These are phyloP conservation scores for Sycophaga agraensis DNA, from an alignment of 1,140 invertebrate genomes.

Conservation along the genomic window DNA sequence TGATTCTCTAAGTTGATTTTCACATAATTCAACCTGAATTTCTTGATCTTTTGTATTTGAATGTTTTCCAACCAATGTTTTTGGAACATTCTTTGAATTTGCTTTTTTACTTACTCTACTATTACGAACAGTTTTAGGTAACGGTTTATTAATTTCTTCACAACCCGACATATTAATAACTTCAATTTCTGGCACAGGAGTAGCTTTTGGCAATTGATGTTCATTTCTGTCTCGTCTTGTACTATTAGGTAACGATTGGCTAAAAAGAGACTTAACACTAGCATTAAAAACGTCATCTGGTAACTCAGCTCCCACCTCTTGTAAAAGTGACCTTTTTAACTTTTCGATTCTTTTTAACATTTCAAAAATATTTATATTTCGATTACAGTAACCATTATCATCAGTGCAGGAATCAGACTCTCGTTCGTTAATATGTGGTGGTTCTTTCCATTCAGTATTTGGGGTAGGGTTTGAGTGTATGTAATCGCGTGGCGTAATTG, in stretches of 20 bases:
- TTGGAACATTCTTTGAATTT: background rate
- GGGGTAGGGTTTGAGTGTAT: constrained; percentile 10
- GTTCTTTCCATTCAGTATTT: constrained; percentile 31
- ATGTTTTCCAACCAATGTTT: background rate
- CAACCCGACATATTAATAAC: constrained; percentile 45
- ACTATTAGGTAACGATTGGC: background rate
- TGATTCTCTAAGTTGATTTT: background rate
- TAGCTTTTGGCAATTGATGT: constrained; percentile 1
- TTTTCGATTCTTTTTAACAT: constrained; percentile 48
- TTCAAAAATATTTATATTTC: constrained; percentile 47
- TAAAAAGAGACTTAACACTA: constrained; percentile 40
- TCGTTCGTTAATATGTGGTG: constrained; percentile 7
- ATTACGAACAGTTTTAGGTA: constrained; percentile 13
- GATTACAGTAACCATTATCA: constrained; percentile 31
- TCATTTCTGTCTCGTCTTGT: background rate
- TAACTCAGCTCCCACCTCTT: constrained; percentile 47
- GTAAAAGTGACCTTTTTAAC: constrained; percentile 43
- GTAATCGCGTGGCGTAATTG: constrained; percentile 31
- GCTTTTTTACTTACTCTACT: constrained; percentile 7
- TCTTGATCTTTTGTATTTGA: constrained; percentile 16
- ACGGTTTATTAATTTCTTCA: constrained; percentile 26
- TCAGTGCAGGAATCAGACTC: background rate
- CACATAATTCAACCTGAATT: constrained; percentile 15
- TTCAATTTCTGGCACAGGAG: constrained; percentile 42
- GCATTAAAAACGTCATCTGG: constrained; percentile 46